phyloP scores from a whole-genome alignment of 1,140 invertebrate species.

The Drusus annulatus region DNA sequence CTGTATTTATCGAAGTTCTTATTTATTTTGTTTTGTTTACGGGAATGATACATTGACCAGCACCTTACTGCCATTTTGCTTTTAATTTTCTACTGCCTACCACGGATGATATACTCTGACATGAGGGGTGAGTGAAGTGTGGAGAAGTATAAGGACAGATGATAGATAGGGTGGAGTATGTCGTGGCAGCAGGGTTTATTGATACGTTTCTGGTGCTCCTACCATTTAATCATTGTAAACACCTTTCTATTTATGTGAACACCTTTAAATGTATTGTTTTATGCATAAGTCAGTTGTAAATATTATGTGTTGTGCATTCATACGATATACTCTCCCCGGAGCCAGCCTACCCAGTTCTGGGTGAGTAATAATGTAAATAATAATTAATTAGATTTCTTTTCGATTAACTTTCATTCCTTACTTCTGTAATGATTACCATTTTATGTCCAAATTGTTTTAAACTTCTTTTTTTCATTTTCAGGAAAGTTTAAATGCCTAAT shows the following conservation, averaged over 20 bases:
- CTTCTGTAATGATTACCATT: constrained; percentile 25
- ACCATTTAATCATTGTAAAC: constrained; percentile 26
- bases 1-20: constrained; percentile 12
- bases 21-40: constrained; percentile 28
- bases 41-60: constrained; percentile 21
- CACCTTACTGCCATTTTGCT: constrained; percentile 35
- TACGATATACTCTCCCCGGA: not conserved
- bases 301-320: constrained; percentile 44
- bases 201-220: constrained; percentile 29
- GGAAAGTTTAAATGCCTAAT: constrained; percentile 16
- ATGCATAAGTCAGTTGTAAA: constrained; percentile 59
- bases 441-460: constrained; percentile 1
- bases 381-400: constrained; percentile 52
- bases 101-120: not conserved
- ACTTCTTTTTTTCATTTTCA: constrained; percentile 21
- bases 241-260: constrained; percentile 44
- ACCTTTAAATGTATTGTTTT: constrained; percentile 45
- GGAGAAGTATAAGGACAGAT: not conserved
- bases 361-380: constrained; percentile 56
- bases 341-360: constrained; percentile 11
- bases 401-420: constrained; percentile 14
- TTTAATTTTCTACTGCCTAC: constrained; percentile 2
- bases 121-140: not conserved
- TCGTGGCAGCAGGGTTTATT: constrained; percentile 16
- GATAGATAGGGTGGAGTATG: too few species aligned